These are phyloP conservation scores for Myopa tessellatipennis DNA, from an alignment of 2,888 invertebrate genomes.

Conservation along the genomic window DNA sequence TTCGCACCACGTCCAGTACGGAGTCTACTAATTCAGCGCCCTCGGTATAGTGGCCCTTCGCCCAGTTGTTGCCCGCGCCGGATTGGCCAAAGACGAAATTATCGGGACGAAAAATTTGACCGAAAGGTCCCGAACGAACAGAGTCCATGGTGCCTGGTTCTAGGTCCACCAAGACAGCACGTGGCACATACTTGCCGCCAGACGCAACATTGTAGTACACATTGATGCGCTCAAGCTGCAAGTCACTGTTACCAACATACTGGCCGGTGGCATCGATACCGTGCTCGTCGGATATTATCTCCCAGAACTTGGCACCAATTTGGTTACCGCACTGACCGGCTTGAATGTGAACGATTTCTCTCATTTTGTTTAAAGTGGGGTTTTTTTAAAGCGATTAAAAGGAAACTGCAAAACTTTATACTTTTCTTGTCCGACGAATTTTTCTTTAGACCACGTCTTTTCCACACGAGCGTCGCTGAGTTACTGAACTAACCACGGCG, in stretches of 20 bases:
- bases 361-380: constrained; percentile 64
- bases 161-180: constrained; percentile 93
- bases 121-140: constrained; percentile 94
- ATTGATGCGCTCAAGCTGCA: constrained; percentile 94
- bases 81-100: constrained; percentile 93
- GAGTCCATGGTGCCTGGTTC: constrained; percentile 99
- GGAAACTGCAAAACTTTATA: constrained; percentile 8
- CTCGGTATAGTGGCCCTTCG: constrained; percentile 90
- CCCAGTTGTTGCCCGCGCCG: constrained; percentile 90
- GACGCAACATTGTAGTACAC: constrained; percentile 97
- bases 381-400: neutral
- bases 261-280: constrained; percentile 94
- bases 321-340: constrained; percentile 68
- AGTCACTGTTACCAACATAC: constrained; percentile 91
- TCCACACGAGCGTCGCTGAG: constrained; percentile 14
- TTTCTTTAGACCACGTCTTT: neutral
- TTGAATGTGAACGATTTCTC: constrained; percentile 68
- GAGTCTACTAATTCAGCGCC: constrained; percentile 92
- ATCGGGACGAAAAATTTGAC: constrained; percentile 95
- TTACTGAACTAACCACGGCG: neutral
- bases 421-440: constrained; percentile 4
- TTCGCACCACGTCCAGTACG: constrained; percentile 86
- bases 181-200: constrained; percentile 94
- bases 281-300: constrained; percentile 96
- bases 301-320: constrained; percentile 80